Evolutionary conservation across 2,888 invertebrate species (phyloP), one percentile per base, ranked within the genome.

Genomic region (Rotaria sp.): DNA sequence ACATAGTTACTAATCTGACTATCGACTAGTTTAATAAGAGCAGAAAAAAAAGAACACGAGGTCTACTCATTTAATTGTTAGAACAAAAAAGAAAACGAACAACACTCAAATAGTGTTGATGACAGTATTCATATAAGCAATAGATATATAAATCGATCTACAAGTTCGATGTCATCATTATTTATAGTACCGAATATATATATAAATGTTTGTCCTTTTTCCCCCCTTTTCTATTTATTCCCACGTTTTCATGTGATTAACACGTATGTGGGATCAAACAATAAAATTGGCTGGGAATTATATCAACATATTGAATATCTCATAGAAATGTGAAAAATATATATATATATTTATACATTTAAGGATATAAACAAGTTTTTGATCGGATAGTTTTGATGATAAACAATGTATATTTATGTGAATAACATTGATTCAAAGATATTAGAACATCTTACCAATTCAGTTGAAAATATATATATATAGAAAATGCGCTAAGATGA

Each of bases 341-440:
- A 45, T n/a, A n/a, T n/a, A n/a, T n/a, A n/a, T n/a, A n/a, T n/a
- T n/a, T n/a, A n/a, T n/a, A 67, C 67, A 67, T 67, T 38, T 67
- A 21, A 67, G 7, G 18, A 15, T 18, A 67, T 18, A 35, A 21
- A 35, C 67, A 67, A 67, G 67, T 67, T 35, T 67, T 35, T 35
- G 67, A 35, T 67, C 35, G 21, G 67, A 67, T 67, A 67, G 21
- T 38, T 67, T 67, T 67, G 67, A 67, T 35, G 67, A 21, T 21
- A 67, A 35, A 35, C 67, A 67, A 67, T 67, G 67, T 21, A 18
- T 38, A 8, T 67, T 5, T 38, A 38, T 59, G 57, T 67, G 21
- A 67, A 67, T 67, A 67, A 67, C 67, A 67, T 67, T 67, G 67
- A 35, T 67, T 67, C 38, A 13, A 38, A 67, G 67, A 67, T 67